phyloP scores from a whole-genome alignment of 1,140 invertebrate genomes.

The Anastrepha ludens region DNA sequence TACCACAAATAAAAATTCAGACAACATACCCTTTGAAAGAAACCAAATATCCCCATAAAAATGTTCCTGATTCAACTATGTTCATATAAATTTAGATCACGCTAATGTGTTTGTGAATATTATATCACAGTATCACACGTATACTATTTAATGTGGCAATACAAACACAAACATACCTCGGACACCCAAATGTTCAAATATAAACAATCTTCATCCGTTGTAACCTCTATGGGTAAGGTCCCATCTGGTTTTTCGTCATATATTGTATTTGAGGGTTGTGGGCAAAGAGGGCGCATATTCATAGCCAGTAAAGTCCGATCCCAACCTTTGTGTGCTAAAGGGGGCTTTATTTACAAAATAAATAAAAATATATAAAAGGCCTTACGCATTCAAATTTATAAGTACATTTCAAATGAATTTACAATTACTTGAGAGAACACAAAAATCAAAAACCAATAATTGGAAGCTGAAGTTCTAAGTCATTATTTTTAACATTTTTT shows the following conservation, averaged over 20 bases:
- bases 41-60: too few species aligned
- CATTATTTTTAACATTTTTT: too few species aligned
- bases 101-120: neutral
- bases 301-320: conserved; percentile 75
- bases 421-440: too few species aligned
- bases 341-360: conserved; percentile 67
- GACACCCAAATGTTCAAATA: conserved; percentile 78
- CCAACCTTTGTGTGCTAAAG: conserved; percentile 75
- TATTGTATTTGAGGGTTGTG: conserved; percentile 74
- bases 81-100: neutral
- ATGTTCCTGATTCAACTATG: too few species aligned
- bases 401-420: too few species aligned
- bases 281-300: conserved; percentile 75
- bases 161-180: conserved; percentile 67
- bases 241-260: conserved; percentile 69
- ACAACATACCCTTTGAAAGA: too few species aligned
- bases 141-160: neutral
- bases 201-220: conserved; percentile 76
- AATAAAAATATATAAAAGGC: neutral
- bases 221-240: conserved; percentile 56
- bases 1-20: too few species aligned
- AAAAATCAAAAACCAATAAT: too few species aligned
- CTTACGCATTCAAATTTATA: too few species aligned
- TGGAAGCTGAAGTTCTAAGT: too few species aligned
- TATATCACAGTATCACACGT: neutral